Conservation (phyloP, 2,113 vertebrate genomes). For the Antigone vipio region DNA sequence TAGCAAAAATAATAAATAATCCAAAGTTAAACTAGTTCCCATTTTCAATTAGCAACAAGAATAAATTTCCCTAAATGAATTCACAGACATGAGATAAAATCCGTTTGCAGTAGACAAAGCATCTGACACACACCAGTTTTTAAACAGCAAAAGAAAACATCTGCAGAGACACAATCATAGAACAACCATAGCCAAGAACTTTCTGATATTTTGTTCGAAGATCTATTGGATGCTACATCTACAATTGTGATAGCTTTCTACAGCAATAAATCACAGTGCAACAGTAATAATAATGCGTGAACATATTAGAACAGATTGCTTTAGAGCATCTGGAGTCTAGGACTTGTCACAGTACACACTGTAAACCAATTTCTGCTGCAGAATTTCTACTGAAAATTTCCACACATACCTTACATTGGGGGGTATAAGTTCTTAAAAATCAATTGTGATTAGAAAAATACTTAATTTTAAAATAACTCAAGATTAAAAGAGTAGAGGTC, state of each 20-base stretch:
- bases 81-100: background rate
- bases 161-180: background rate
- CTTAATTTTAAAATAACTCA: background rate
- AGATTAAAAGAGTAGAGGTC: background rate
- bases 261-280: constrained; percentile 4
- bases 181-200: background rate
- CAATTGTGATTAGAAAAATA: background rate
- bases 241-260: background rate
- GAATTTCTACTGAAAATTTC: background rate
- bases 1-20: background rate
- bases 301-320: background rate
- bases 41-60: background rate
- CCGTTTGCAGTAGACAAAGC: background rate
- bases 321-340: background rate
- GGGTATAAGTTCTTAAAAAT: background rate
- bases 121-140: background rate
- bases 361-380: background rate
- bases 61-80: background rate
- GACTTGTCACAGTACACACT: background rate
- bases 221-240: background rate
- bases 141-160: constrained; percentile 30
- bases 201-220: background rate
- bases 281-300: background rate
- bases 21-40: background rate
- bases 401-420: rapidly evolving